Base-by-base conservation (phyloP, 2,888 invertebrate genomes). In the Isoperla grammatica region DNA sequence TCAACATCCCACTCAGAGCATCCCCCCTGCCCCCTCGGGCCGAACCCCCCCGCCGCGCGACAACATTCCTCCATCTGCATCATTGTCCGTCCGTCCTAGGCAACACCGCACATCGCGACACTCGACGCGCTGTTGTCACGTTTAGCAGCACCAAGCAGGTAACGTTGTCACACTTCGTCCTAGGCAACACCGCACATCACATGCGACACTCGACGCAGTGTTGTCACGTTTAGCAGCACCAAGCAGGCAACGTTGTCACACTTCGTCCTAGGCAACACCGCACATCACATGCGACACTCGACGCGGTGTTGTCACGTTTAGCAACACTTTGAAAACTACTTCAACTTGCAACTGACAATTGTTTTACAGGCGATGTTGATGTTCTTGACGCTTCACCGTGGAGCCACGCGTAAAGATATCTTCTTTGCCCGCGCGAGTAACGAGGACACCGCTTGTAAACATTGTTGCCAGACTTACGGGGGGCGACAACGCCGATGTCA, bases 1-100 rank as follows among this genome's bases (percentile, higher is more conserved):
- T 90, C 90, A 71, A 90, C 78, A 73, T 84, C 84, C 79, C 64
- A 62, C 9, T 62, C 60, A 13, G 49, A 49, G 8, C 59, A 55
- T n/a, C 54, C 56, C 37, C 48, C 63, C 1, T 39, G 73, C 71
- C 72, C 71, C 62, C 60, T 71, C 71, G 72, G 70, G 39, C 49
- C 46, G 13, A 15, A n/a, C 43, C 49, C 60, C 17, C 29, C 43
- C 17, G 61, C 61, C 3, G 58, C 49, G 6, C 61, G 61, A 37
- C 61, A 61, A 40, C 61, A 61, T 42, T 61, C 61, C 40, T 61
- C 61, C 58, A 61, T 61, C 61, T 61, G 61, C 61, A 61, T 61
- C 29, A 2, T 45, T 15, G 19, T 4, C 50, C 13, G 15, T 3
- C 29, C 8, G n/a, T n/a, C n/a, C n/a, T n/a, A n/a, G 22, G 48